Conservation (phyloP, 64 coral and sea anemone species). For the Dendrophyllia cribrosa region DNA sequence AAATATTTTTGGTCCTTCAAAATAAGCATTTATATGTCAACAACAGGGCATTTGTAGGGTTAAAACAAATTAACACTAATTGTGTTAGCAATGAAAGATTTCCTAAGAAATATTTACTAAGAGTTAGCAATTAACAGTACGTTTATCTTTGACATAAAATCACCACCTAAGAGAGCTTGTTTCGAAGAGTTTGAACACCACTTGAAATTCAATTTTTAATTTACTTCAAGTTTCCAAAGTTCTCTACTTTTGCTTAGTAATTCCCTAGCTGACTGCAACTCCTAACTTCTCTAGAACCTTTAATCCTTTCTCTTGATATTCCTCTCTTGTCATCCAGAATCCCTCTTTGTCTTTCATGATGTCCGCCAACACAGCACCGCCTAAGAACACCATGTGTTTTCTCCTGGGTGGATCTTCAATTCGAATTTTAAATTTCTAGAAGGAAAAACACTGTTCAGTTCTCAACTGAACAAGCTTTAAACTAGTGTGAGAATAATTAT, state of each 20-base stretch:
- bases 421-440: conserved; percentile 99
- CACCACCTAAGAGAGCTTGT: neutral
- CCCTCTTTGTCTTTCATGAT: conserved; percentile 99
- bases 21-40: too few relatives aligned
- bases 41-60: too few relatives aligned
- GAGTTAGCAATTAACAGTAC: neutral
- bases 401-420: conserved; percentile 98
- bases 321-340: conserved; percentile 97
- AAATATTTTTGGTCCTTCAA: too few relatives aligned
- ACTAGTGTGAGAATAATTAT: too few relatives aligned
- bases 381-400: conserved; percentile 98
- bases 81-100: too few relatives aligned
- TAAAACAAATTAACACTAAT: too few relatives aligned
- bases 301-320: conserved; percentile 96
- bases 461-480: too few relatives aligned
- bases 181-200: conserved; percentile 1
- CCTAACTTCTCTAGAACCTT: conserved; percentile 95
- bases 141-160: neutral
- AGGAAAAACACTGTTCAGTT: neutral
- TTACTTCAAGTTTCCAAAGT: neutral
- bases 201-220: conserved; percentile 28
- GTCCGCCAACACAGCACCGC: conserved; percentile 95
- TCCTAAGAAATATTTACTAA: neutral
- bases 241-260: neutral
- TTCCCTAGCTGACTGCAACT: conserved; percentile 78